These are phyloP conservation scores for Crocallis elinguaria DNA, from an alignment of 2,888 invertebrate genomes.

Conservation along the genomic window DNA sequence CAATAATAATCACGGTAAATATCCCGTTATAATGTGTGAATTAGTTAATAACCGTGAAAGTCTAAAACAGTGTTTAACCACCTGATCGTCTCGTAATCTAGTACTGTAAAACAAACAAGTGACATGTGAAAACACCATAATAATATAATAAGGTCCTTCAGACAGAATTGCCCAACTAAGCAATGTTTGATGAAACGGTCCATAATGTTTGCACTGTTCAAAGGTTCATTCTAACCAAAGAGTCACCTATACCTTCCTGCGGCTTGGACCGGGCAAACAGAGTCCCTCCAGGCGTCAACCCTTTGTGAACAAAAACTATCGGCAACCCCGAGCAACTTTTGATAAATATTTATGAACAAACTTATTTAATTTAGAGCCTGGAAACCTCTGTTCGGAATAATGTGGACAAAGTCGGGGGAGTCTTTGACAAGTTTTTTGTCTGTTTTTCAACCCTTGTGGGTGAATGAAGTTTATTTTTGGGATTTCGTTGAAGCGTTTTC, in stretches of 20 bases:
- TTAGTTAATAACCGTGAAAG: too few relatives aligned
- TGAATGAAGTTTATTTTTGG: neutral
- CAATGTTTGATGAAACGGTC: too few relatives aligned
- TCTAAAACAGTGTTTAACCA: too few relatives aligned
- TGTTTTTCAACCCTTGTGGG: neutral
- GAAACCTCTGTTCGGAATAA: constrained; percentile 14
- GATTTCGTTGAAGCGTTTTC: neutral
- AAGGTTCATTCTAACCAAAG: neutral
- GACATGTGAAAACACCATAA: too few relatives aligned
- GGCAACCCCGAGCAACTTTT: constrained; percentile 9
- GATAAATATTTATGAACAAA: constrained; percentile 29
- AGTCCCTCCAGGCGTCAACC: neutral
- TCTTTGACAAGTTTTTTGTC: constrained; percentile 9
- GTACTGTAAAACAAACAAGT: too few relatives aligned
- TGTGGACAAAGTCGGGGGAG: constrained; percentile 17
- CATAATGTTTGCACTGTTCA: too few relatives aligned
- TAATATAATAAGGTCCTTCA: too few relatives aligned
- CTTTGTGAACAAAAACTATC: constrained; percentile 23
- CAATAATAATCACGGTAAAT: too few relatives aligned
- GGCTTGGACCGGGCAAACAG: constrained; percentile 1
- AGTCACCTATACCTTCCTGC: neutral
- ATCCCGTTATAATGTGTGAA: too few relatives aligned
- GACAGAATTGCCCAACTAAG: too few relatives aligned
- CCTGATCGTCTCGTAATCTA: too few relatives aligned
- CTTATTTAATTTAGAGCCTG: constrained; percentile 25